A percentile compares a stretch with the other conserved stretches of the same genome.
These are phyloP conservation scores for Sesamia inferens DNA, from an alignment of 2,888 invertebrate genomes.

Conservation along the genomic window DNA sequence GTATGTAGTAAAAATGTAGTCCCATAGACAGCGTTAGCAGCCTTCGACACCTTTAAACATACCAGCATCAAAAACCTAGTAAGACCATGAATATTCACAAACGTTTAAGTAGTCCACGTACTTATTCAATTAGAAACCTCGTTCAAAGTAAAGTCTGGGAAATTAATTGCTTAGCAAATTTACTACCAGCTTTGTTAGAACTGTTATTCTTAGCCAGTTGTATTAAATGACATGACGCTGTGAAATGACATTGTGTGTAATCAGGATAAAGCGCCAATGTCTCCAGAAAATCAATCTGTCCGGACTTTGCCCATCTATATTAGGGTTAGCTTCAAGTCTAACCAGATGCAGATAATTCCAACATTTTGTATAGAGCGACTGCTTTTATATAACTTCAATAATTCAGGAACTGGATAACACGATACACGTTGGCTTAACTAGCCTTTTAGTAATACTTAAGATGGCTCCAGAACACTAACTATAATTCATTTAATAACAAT, in stretches of 20 bases:
- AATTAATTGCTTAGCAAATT: not conserved
- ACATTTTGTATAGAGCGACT: not conserved
- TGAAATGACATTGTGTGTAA: not conserved
- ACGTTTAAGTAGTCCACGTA: slow-evolving; percentile 15
- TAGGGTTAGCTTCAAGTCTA: not conserved
- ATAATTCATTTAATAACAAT: slow-evolving; percentile 2
- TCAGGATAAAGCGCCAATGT: not conserved
- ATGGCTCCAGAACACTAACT: not conserved
- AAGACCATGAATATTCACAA: slow-evolving; percentile 39
- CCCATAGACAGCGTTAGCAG: not conserved
- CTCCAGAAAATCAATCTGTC: not conserved
- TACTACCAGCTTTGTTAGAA: not conserved
- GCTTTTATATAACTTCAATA: not conserved
- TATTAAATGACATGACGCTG: not conserved
- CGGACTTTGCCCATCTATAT: not conserved
- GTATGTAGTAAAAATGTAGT: not conserved
- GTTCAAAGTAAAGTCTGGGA: slow-evolving; percentile 7
- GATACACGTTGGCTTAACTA: not conserved
- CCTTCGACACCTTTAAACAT: slow-evolving; percentile 1
- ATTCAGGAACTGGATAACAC: not conserved
- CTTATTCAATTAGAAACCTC: slow-evolving; percentile 8
- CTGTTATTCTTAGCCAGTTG: too few relatives aligned
- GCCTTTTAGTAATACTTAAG: not conserved
- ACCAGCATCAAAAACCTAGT: slow-evolving; percentile 10
- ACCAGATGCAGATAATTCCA: not conserved